Evolutionary conservation across 2,888 invertebrate species (phyloP).

Genomic region (Biston betularia): DNA sequence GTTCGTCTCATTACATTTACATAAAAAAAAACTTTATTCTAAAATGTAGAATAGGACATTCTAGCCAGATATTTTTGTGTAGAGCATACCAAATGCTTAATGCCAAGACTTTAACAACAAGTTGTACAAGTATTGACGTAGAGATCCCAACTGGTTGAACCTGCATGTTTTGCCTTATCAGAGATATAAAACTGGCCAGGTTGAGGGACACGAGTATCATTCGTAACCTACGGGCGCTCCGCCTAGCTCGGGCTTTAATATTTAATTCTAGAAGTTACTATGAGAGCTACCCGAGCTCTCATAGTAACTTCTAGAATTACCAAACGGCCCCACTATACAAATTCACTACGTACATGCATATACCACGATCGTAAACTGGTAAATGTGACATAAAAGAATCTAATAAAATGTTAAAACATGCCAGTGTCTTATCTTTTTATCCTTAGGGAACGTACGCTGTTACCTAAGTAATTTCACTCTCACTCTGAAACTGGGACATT

Average conservation of each 20-base stretch:
- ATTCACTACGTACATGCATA: slow-evolving; percentile 36
- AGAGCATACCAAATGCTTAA: background rate
- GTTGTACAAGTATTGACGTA: background rate
- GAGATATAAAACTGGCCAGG: slow-evolving; percentile 38
- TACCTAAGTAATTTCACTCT: slow-evolving; percentile 33
- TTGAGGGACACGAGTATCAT: slow-evolving; percentile 36
- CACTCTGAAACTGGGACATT: slow-evolving; percentile 24
- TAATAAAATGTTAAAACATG: slow-evolving; percentile 55
- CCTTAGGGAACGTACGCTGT: slow-evolving; percentile 25
- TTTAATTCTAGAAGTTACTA: slow-evolving; percentile 43
- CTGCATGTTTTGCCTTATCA: slow-evolving; percentile 33
- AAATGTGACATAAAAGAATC: slow-evolving; percentile 54
- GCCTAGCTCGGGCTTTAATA: slow-evolving; percentile 37
- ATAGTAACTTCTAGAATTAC: too few relatives aligned
- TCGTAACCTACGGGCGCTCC: slow-evolving; percentile 38
- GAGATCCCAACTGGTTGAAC: slow-evolving; percentile 2
- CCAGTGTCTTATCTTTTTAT: slow-evolving; percentile 42
- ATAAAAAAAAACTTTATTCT: too few relatives aligned
- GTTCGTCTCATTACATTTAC: too few relatives aligned
- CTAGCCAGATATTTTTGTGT: slow-evolving; percentile 2
- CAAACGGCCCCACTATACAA: slow-evolving; percentile 29
- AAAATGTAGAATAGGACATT: background rate
- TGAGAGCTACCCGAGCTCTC: too few relatives aligned
- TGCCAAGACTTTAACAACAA: background rate
- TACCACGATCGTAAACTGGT: slow-evolving; percentile 51